Conservation (phyloP, 2,888 invertebrate genomes). For the Cheilosia impressa region DNA sequence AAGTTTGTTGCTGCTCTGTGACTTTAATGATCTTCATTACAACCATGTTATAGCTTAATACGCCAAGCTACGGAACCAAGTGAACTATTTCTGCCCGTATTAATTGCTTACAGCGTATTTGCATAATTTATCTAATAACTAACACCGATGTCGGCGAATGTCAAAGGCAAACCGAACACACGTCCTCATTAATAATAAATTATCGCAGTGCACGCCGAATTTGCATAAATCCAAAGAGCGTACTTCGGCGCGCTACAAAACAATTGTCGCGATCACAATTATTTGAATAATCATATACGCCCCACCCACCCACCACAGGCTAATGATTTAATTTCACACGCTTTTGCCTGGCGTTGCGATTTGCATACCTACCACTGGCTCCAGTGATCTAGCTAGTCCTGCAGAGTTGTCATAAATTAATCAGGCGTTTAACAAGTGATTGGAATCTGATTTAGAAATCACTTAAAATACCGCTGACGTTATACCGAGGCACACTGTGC, state of each 20-base stretch:
- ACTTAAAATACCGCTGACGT: conserved; percentile 47
- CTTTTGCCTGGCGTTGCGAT: conserved; percentile 13
- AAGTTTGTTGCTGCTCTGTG: neutral
- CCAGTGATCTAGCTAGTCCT: conserved; percentile 60
- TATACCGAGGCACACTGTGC: neutral
- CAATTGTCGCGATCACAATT: conserved; percentile 12
- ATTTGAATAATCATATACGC: conserved; percentile 29
- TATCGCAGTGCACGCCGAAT: neutral
- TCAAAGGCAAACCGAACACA: conserved; percentile 25
- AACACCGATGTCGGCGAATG: conserved; percentile 29
- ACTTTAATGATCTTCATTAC: neutral
- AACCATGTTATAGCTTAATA: neutral
- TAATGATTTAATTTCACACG: conserved; percentile 49
- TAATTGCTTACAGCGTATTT: conserved; percentile 21
- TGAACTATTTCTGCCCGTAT: neutral
- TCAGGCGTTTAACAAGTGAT: conserved; percentile 64
- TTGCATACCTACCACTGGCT: conserved; percentile 66
- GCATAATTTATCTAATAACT: conserved; percentile 24
- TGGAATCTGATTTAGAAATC: conserved; percentile 54
- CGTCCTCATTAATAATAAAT: conserved; percentile 54
- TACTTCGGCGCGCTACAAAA: conserved; percentile 1
- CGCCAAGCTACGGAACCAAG: neutral
- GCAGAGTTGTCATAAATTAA: conserved; percentile 56
- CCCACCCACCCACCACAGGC: conserved; percentile 11
- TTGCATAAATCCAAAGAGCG: conserved; percentile 4